Evolutionary conservation across 2,113 vertebrate species (phyloP).

Genomic region (Thymallus thymallus): DNA sequence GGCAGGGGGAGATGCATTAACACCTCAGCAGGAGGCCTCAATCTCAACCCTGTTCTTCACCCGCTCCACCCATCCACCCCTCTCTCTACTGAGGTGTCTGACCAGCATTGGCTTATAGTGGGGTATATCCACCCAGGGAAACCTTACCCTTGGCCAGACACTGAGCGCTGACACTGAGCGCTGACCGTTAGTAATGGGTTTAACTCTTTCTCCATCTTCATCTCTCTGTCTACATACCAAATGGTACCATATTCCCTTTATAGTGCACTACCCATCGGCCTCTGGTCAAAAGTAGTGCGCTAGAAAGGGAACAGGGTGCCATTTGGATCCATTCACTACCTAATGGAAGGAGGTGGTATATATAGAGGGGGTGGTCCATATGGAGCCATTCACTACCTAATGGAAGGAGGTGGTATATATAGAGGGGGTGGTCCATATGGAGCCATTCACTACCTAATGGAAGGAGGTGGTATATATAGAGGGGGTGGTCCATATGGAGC

Average conservation of each 20-base stretch:
- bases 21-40: conserved; percentile 67
- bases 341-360: conserved; percentile 60
- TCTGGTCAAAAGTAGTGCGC: too few species aligned
- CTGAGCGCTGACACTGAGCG: conserved; percentile 43
- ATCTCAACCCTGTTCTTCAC: conserved; percentile 50
- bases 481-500: conserved; percentile 65
- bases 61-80: conserved; percentile 21
- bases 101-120: neutral
- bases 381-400: conserved; percentile 62
- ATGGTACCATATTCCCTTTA: too few species aligned
- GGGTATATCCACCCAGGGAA: conserved; percentile 43
- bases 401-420: conserved; percentile 64
- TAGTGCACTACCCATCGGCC: too few species aligned
- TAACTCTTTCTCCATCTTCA: conserved; percentile 57
- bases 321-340: conserved; percentile 53
- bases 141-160: conserved; percentile 59
- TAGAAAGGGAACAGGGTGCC: too few species aligned
- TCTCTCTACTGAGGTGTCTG: conserved; percentile 34
- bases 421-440: conserved; percentile 64
- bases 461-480: conserved; percentile 63
- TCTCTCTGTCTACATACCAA: conserved; percentile 55
- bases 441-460: conserved; percentile 58
- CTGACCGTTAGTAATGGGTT: conserved; percentile 66
- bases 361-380: conserved; percentile 63
- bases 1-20: conserved; percentile 69